Percentiles rank a stretch among this genome's conserved stretches.
phyloP scores from a whole-genome alignment of 2,113 vertebrate species.

The Bostrychus sinensis region DNA sequence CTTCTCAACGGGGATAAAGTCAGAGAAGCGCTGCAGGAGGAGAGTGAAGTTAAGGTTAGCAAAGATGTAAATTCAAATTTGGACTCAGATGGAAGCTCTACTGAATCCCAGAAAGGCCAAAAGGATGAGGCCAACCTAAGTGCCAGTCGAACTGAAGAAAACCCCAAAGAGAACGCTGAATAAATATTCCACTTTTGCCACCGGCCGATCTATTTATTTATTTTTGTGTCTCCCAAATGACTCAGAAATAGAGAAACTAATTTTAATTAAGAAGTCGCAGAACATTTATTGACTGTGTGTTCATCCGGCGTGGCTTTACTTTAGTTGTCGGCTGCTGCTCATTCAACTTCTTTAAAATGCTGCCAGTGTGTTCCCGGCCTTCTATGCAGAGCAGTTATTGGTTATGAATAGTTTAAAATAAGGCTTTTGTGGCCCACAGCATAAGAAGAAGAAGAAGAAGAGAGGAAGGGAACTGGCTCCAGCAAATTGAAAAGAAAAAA shows the following conservation, averaged over 20 bases:
- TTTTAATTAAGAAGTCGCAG: constrained; percentile 65
- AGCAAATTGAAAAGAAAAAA: neutral
- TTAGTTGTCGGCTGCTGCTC: constrained; percentile 42
- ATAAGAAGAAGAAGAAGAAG: neutral
- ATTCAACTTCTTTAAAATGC: constrained; percentile 63
- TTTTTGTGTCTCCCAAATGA: constrained; percentile 74
- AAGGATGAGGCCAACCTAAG: constrained; percentile 60
- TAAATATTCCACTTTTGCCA: constrained; percentile 58
- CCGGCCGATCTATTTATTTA: constrained; percentile 73
- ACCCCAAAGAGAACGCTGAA: constrained; percentile 81
- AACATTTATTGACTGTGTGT: constrained; percentile 62
- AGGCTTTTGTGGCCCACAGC: constrained; percentile 8
- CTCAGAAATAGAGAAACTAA: constrained; percentile 60
- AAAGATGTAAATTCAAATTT: constrained; percentile 27
- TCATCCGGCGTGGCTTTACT: constrained; percentile 74
- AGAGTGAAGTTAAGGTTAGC: constrained; percentile 22
- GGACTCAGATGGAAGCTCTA: constrained; percentile 23
- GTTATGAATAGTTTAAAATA: constrained; percentile 21
- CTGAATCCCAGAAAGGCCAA: constrained; percentile 19
- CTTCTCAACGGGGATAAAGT: constrained; percentile 83
- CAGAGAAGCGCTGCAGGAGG: constrained; percentile 10
- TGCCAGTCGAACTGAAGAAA: constrained; percentile 77
- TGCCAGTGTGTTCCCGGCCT: constrained; percentile 69
- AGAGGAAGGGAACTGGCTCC: neutral
- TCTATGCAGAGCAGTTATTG: constrained; percentile 22